phyloP scores from a whole-genome alignment of 92 coral and sea anemone genomes.

The Palythoa grandiflora region DNA sequence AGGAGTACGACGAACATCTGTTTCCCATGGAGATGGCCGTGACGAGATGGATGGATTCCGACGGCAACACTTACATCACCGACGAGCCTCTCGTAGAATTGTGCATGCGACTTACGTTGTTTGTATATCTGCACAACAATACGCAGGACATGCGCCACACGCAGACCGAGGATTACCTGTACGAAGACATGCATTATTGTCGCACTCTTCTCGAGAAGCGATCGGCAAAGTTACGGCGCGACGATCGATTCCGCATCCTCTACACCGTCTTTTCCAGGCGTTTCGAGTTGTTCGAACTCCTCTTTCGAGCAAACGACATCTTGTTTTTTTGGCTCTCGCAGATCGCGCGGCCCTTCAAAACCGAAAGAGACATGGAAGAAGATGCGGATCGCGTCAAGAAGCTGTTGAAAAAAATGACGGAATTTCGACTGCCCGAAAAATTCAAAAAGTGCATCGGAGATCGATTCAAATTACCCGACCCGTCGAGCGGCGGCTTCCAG shows the following conservation, averaged over 20 bases:
- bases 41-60: neutral
- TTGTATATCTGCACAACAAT: neutral
- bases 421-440: neutral
- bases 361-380: neutral
- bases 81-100: neutral
- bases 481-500: neutral
- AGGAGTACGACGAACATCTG: neutral
- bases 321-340: neutral
- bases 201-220: neutral
- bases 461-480: conserved; percentile 6
- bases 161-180: neutral
- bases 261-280: neutral
- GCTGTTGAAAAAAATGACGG: neutral
- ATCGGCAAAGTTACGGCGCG: neutral
- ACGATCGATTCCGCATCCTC: neutral
- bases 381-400: neutral
- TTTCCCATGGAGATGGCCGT: neutral
- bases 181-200: neutral
- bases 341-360: neutral
- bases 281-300: neutral
- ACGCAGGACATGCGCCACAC: neutral
- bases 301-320: neutral
- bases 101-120: neutral
- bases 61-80: neutral
- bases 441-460: neutral